Base-by-base conservation (phyloP, 2,888 invertebrate species). In the Hypsopygia costalis region DNA sequence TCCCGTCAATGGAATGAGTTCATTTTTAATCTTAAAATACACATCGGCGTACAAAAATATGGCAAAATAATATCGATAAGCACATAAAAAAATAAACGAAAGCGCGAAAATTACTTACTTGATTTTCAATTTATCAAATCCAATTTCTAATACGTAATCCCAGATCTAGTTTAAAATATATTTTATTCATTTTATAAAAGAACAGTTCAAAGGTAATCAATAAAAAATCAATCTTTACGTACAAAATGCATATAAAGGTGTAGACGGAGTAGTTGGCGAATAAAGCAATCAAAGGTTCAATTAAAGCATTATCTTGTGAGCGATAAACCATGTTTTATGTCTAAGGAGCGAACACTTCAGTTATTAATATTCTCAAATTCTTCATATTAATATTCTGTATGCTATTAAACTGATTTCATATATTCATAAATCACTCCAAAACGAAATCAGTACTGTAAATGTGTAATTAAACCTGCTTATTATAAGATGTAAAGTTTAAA, bases 401-500 rank as follows among this genome's bases (percentile, higher is more conserved):
- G 20, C 9, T 37, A 39, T 33, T 27, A 81, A 82, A 85, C 82
- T 78, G 61, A 81, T 81, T 63, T 70, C 62, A 67, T 72, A 69
- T 76, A 77, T 78, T 72, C 64, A 69, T 73, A 77, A 77, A 79
- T 66, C 74, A 73, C 73, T 81, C 77, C 76, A 80, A 83, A 85
- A 81, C 62, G 64, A 83, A 82, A 81, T 77, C 67, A 62, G 66
- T 70, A 62, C 65, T 72, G 79, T 82, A 83, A 75, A 77, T 68
- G 56, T 76, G 67, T 81, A 80, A 82, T 75, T 69, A 83, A 81
- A 80, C 76, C 78, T 79, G 85, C 79, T 79, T 81, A 79, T 72
- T 74, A 70, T 63, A 66, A 58, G 81, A 85, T 80, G 81, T 85
- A 85, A 82, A 86, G 71, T 70, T 81, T 77, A 78, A 83, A 85